Base-by-base conservation (phyloP, 2,888 invertebrate species). In the Lasioglossum lativentre region DNA sequence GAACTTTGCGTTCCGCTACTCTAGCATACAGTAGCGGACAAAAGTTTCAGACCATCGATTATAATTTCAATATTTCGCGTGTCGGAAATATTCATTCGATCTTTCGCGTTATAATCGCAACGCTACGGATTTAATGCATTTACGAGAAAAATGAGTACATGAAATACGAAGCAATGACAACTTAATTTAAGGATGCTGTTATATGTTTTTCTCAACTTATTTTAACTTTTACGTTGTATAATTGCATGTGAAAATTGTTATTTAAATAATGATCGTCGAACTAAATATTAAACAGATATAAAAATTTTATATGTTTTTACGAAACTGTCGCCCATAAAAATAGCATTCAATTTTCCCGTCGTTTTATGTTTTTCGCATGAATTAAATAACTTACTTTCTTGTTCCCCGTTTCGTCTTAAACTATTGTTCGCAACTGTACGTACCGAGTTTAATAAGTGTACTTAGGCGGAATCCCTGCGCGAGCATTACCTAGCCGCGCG, bases 371-470 rank as follows among this genome's bases (percentile, higher is more conserved):
- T n/a, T 23, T 1, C 10, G 3, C n/a, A 12, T 12, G 0, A 1
- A 56, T 56, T n/a, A n/a, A 56, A n/a, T 4, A 12, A 56, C n/a
- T 12, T n/a, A n/a, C 56, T n/a, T 56, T n/a, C 56, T 56, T 1
- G 12, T 56, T 56, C n/a, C n/a, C n/a, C 4, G n/a, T 56, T 56
- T 4, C n/a, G 56, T 4, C 4, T 56, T 10, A 0, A n/a, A 56
- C 56, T 56, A 12, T 56, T n/a, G 56, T 23, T 23, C 56, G 23
- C n/a, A 10, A 56, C n/a, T 6, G 30, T 74, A 63, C 30, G n/a
- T 19, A 40, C 45, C 40, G 40, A 79, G 66, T 74, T 68, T 74
- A 66, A 23, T 73, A 73, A 30, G 47, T 34, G n/a, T 23, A 72
- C 23, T 56, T 56, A 56, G 34, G 34, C 10, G 56, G 23, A 56